Conservation (phyloP, 2,888 invertebrate species). For the Epirrita christyi region DNA sequence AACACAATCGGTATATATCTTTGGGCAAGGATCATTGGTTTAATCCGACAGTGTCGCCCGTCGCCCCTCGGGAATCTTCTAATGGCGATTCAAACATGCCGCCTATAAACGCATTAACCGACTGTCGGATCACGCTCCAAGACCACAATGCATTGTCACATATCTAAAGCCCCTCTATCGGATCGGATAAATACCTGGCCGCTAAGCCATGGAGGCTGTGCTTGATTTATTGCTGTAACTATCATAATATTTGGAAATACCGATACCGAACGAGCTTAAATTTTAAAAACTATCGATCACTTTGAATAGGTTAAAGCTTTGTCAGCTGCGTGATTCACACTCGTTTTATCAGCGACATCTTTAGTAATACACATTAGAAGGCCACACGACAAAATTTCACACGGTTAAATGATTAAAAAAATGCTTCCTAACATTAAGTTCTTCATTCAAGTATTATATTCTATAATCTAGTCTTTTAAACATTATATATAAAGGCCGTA, state of each 20-base stretch:
- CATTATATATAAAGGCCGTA: slow-evolving; percentile 79
- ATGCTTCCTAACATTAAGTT: no score
- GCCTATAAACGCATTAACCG: slow-evolving; percentile 70
- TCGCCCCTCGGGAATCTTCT: slow-evolving; percentile 44
- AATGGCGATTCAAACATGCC: slow-evolving; percentile 71
- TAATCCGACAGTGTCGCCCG: slow-evolving; percentile 57
- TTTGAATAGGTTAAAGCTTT: slow-evolving; percentile 1
- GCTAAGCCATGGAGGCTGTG: slow-evolving; percentile 21
- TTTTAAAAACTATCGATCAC: slow-evolving; percentile 31
- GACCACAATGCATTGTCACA: slow-evolving; percentile 45
- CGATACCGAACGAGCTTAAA: slow-evolving; percentile 20
- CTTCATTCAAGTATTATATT: no score
- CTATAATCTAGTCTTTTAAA: slow-evolving; percentile 53
- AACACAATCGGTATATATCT: slow-evolving; percentile 38
- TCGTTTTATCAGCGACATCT: not conserved
- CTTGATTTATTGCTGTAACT: slow-evolving; percentile 25
- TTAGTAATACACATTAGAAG: slow-evolving; percentile 33
- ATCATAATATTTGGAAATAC: slow-evolving; percentile 31
- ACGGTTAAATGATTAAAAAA: no score
- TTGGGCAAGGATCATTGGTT: slow-evolving; percentile 38
- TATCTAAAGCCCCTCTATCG: slow-evolving; percentile 53
- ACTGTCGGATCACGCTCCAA: slow-evolving; percentile 61
- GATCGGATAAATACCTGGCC: slow-evolving; percentile 42
- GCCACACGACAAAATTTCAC: slow-evolving; percentile 60
- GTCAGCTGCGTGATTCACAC: slow-evolving; percentile 12